Conservation (phyloP, 2,797 vertebrate species). For the Salarias fasciatus region DNA sequence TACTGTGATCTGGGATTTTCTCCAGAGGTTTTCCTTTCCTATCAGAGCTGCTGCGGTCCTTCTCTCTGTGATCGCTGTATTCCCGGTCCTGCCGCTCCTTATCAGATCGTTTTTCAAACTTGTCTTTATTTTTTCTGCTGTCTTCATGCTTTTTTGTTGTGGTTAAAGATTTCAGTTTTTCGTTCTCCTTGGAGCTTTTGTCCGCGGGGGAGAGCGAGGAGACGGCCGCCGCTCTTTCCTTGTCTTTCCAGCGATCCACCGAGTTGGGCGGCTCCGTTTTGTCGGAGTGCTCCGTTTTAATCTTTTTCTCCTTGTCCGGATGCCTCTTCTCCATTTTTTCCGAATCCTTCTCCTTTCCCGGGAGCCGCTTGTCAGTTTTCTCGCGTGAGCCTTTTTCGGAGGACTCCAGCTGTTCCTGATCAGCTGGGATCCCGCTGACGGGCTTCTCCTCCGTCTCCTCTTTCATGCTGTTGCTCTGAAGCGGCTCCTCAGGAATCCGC, state of each 20-base stretch:
- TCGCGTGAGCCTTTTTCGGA: conserved; percentile 89
- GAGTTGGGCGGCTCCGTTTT: conserved; percentile 87
- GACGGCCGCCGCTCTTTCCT: conserved; percentile 77
- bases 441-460: conserved; percentile 87
- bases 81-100: conserved; percentile 90
- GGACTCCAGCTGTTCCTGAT: conserved; percentile 87
- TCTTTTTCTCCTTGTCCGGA: conserved; percentile 93
- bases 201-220: conserved; percentile 84
- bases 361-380: conserved; percentile 88
- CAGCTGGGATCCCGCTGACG: conserved; percentile 82
- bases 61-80: conserved; percentile 87
- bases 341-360: conserved; percentile 89
- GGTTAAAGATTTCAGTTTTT: conserved; percentile 86
- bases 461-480: conserved; percentile 76
- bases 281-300: conserved; percentile 89
- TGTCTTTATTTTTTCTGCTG: conserved; percentile 92
- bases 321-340: conserved; percentile 92
- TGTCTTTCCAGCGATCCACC: conserved; percentile 87
- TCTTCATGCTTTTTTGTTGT: conserved; percentile 90
- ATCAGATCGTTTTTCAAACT: conserved; percentile 89
- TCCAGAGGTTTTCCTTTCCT: conserved; percentile 90
- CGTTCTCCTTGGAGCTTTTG: conserved; percentile 91
- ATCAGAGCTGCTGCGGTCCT: conserved; percentile 86
- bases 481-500: conserved; percentile 76
- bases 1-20: conserved; percentile 86